Conservation (phyloP, 1,140 invertebrate species). For the Tetragnatha versicolor region DNA sequence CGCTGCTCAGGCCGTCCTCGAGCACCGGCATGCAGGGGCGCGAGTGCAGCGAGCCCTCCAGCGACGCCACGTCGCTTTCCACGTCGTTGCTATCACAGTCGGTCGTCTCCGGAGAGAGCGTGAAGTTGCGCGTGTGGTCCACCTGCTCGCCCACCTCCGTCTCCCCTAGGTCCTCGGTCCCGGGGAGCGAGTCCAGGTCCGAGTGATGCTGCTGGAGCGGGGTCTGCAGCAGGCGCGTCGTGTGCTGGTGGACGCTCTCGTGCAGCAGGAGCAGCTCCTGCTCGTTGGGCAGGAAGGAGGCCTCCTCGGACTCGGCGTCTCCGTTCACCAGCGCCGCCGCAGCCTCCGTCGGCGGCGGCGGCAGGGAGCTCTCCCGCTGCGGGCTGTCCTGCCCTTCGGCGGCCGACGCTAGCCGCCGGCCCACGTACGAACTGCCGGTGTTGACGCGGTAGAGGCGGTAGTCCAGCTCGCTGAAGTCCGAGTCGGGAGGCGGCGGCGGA, state of each 20-base stretch:
- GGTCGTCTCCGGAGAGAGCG: conserved; percentile 92
- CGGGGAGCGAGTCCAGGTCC: conserved; percentile 63
- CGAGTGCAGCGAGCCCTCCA: conserved; percentile 64
- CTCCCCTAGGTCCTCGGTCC: conserved; percentile 72
- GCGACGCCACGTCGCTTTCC: conserved; percentile 73
- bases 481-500: conserved; percentile 57
- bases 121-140: conserved; percentile 77
- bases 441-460: conserved; percentile 79
- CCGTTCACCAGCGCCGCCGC: neutral
- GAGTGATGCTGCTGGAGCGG: conserved; percentile 66
- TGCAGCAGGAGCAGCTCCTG: conserved; percentile 53
- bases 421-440: conserved; percentile 78
- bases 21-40: conserved; percentile 86
- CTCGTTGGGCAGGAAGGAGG: conserved; percentile 49
- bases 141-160: conserved; percentile 69
- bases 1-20: conserved; percentile 86
- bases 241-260: conserved; percentile 54
- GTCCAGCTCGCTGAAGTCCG: conserved; percentile 76
- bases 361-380: conserved; percentile 4
- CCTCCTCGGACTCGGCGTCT: neutral
- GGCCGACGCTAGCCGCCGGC: conserved; percentile 73
- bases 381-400: conserved; percentile 47
- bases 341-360: neutral
- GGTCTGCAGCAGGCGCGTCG: conserved; percentile 25
- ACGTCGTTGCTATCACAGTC: conserved; percentile 91